Base-by-base conservation (phyloP, 2,797 vertebrate genomes). In the Chrysocyon brachyurus region DNA sequence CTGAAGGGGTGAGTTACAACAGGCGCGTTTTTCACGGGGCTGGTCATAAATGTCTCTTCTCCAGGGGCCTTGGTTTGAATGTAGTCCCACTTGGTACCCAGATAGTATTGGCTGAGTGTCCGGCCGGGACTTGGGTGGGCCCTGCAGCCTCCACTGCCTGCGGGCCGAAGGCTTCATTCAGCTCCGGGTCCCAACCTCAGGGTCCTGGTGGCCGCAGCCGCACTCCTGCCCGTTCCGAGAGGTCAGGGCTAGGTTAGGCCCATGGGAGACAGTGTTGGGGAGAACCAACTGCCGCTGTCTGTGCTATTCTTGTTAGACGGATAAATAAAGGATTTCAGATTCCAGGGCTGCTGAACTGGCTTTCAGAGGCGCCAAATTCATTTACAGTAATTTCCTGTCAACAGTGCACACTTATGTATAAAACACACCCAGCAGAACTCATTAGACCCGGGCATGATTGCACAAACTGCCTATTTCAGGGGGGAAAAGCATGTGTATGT, bases 301-400 rank as follows among this genome's bases (percentile, higher is more conserved):
- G 95, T 83, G 92, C 97, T 98, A 97, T 98, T 98, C 97, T 94
- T 95, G 97, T 96, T 90, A 84, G 93, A 49, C 36, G 66, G 95
- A 97, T 98, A 97, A 98, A 97, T 97, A 97, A 97, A 97, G 97
- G 96, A 90, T 96, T 96, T 81, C 87, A 75, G 96, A 97, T 96
- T 96, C 95, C 97, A 88, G 93, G 91, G 77, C 95, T 95, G 83
- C 95, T 64, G 64, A 94, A 81, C 68, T 73, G 70, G 86, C 96
- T 97, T 94, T 95, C 82, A 83, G 91, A 97, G 96, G 96, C 59
- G 68, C 96, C 97, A 97, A 75, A 91, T 96, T 97, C 93, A 91
- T 95, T 96, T 91, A 79, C 79, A 77, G 90, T 92, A 68, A 84
- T 95, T 97, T 97, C 93, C 97, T 98, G 73, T 92, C 73, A 54